A percentile compares a stretch with the other conserved stretches of the same genome.
phyloP scores from a whole-genome alignment of 2,888 invertebrate genomes.

The Tipula lateralis region DNA sequence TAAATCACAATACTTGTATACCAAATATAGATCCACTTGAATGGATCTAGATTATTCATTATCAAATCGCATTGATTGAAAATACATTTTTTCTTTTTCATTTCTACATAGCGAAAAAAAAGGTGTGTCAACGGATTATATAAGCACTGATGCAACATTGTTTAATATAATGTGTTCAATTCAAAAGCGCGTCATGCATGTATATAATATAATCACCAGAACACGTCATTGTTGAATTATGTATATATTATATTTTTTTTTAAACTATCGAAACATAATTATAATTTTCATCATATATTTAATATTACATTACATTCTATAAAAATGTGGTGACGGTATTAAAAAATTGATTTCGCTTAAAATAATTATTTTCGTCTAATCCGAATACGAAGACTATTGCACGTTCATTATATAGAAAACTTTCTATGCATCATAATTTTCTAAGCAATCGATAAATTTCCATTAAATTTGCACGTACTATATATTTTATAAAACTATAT shows the following conservation, averaged over 20 bases:
- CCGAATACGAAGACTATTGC: not conserved
- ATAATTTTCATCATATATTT: not conserved
- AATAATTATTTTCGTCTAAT: not conserved
- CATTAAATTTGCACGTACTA: not conserved
- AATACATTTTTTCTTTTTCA: not conserved
- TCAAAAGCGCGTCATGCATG: not conserved
- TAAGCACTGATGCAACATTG: not conserved
- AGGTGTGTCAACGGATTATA: not conserved
- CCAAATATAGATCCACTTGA: not conserved
- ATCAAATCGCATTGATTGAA: not conserved
- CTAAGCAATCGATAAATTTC: not conserved
- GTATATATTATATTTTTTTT: not conserved
- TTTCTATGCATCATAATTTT: constrained; percentile 2
- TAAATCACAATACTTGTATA: not conserved
- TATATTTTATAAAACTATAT: not conserved
- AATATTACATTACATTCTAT: not conserved
- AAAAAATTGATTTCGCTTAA: not conserved
- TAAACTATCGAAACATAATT: not conserved
- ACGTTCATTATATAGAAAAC: not conserved
- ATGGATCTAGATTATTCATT: not conserved
- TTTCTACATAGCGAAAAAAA: not conserved
- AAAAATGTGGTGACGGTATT: not conserved
- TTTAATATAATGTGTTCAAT: not conserved
- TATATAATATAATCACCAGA: not conserved
- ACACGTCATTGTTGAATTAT: not conserved